phyloP scores from a whole-genome alignment of 2,888 invertebrate genomes.

The Teinopalpus imperialis region DNA sequence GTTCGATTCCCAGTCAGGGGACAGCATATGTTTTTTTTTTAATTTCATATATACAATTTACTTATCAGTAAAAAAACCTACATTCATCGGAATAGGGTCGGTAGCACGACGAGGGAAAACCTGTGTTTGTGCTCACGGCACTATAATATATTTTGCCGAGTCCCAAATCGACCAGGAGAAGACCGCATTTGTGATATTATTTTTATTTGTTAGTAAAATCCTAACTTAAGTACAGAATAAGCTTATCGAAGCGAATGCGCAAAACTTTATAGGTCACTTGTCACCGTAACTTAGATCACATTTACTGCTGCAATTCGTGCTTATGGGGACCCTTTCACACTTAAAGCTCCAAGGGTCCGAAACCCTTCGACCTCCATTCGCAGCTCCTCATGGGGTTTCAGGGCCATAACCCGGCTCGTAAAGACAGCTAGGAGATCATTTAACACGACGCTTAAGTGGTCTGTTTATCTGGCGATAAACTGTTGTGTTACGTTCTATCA shows the following conservation, averaged over 20 bases:
- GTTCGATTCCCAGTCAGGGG: too few relatives aligned
- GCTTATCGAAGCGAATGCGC: neutral
- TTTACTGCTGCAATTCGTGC: neutral
- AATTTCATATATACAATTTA: too few relatives aligned
- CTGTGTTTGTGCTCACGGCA: too few relatives aligned
- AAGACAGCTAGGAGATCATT: constrained; percentile 52
- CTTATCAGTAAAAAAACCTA: too few relatives aligned
- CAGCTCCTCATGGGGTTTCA: constrained; percentile 40
- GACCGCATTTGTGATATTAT: too few relatives aligned
- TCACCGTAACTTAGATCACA: constrained; percentile 19
- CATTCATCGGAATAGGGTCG: too few relatives aligned
- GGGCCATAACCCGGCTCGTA: constrained; percentile 53
- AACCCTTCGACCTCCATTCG: constrained; percentile 16
- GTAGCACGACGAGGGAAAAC: too few relatives aligned
- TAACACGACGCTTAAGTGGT: constrained; percentile 56
- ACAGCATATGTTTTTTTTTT: too few relatives aligned
- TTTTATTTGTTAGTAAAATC: too few relatives aligned
- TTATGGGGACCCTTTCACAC: constrained; percentile 20
- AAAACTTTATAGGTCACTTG: constrained; percentile 20
- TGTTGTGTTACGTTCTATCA: constrained; percentile 31
- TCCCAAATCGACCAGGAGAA: too few relatives aligned
- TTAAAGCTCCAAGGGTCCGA: constrained; percentile 22
- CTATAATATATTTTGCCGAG: too few relatives aligned
- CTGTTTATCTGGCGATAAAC: constrained; percentile 27
- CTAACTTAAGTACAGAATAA: too few relatives aligned